These are phyloP conservation scores for Yasuhikotakia modesta DNA, from an alignment of 2,797 vertebrate species.

Conservation along the genomic window DNA sequence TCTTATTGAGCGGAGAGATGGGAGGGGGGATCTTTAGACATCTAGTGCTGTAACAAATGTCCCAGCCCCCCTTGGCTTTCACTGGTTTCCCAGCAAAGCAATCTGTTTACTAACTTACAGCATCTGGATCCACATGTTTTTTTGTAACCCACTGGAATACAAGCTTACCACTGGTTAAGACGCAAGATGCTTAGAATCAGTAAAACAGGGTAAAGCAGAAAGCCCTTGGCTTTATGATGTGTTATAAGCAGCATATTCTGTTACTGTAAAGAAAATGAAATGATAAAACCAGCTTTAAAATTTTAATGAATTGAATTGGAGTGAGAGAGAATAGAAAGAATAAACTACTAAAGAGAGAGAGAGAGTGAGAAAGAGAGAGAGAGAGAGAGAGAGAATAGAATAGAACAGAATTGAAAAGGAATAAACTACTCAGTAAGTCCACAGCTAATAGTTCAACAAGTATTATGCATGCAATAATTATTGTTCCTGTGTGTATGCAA, in stretches of 20 bases:
- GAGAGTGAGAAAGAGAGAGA: not conserved
- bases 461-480: too few species aligned
- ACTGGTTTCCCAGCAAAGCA: constrained; percentile 17
- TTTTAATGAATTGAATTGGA: constrained; percentile 33
- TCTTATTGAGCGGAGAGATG: constrained; percentile 25
- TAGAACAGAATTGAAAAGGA: too few species aligned
- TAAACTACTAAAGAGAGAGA: not conserved
- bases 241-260: constrained; percentile 22
- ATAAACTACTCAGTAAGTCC: too few species aligned
- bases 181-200: constrained; percentile 27
- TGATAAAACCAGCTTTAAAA: constrained; percentile 46
- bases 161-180: constrained; percentile 34
- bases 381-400: not conserved
- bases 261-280: constrained; percentile 11
- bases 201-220: constrained; percentile 18
- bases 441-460: too few species aligned
- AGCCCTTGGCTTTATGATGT: constrained; percentile 29
- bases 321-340: not conserved
- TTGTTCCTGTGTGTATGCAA: too few species aligned
- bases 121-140: constrained; percentile 39
- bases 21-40: constrained; percentile 15
- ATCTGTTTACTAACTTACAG: constrained; percentile 48
- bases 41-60: constrained; percentile 29
- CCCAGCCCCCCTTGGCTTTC: not conserved
- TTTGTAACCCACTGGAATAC: constrained; percentile 15